Base-by-base conservation (phyloP, 2,888 invertebrate genomes). In the Chrysodeixis includens region DNA sequence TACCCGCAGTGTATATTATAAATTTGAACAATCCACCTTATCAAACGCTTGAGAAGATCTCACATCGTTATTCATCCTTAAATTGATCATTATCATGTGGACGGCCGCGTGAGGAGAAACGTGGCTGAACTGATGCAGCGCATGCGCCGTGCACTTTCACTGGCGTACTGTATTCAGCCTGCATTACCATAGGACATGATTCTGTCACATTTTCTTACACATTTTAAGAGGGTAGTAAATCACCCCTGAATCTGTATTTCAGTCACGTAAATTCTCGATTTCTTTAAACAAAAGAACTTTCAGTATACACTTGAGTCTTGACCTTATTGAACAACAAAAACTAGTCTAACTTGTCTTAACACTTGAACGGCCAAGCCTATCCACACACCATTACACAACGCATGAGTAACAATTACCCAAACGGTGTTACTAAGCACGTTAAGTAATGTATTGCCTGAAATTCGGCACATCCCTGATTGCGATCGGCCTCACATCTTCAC, bases 401-500 rank as follows among this genome's bases (percentile, higher is more conserved):
- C 57, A 18, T 57, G 58, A 59, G 61, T 67, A 64, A 69, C 68
- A 66, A 81, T 71, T 67, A 72, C 64, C 53, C 30, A 30, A 61
- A 56, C 26, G 68, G 68, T 69, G 64, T 67, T 5, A 66, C 56
- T 14, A 9, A 18, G 46, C 9, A 2, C n/a, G n/a, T 30, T 53
- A 20, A 71, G 64, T 70, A 66, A 65, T 71, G 55, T 64, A 65
- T 74, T 71, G 68, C 71, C 60, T 56, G 76, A 85, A 62, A 77
- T 77, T 74, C 78, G 63, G 78, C 74, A 72, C 71, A 81, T 84
- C 71, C 78, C 66, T 76, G 72, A 86, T 84, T 84, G 71, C 58
- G 59, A 81, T 82, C 84, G 87, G 79, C 78, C 78, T 86, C 83
- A 82, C 84, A 86, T 87, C 85, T 79, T 83, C 84, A 83, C 82